A percentile compares a stretch with the other conserved stretches of the same genome.
Evolutionary conservation across 1,140 invertebrate genomes (phyloP).

Genomic region (Drosophila mauritiana): DNA sequence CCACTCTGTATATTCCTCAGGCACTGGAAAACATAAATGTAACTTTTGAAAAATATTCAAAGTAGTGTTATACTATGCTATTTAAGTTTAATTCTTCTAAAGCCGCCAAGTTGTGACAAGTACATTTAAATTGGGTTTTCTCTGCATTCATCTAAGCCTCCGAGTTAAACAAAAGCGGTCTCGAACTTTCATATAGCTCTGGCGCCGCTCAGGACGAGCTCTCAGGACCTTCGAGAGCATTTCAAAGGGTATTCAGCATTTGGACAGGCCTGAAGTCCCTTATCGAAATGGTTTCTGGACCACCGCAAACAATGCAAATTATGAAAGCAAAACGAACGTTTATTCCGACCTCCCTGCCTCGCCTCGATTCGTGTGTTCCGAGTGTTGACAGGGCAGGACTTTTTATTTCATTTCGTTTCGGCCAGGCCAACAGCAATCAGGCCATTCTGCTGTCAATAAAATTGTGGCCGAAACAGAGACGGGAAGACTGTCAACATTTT

Average conservation of each 20-base stretch:
- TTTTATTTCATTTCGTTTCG: slow-evolving; percentile 30
- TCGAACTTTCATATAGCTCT: slow-evolving; percentile 34
- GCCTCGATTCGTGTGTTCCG: slow-evolving; percentile 28
- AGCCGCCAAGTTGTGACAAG: too few species aligned
- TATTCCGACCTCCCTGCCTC: slow-evolving; percentile 23
- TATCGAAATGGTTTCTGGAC: slow-evolving; percentile 59
- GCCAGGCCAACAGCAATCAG: slow-evolving; percentile 69
- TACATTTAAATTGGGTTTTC: too few species aligned
- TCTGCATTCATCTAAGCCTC: slow-evolving; percentile 1
- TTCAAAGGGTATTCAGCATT: slow-evolving; percentile 38
- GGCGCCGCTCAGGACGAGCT: neutral
- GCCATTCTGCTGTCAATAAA: slow-evolving; percentile 79
- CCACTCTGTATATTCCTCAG: slow-evolving; percentile 4
- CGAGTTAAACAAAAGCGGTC: slow-evolving; percentile 17
- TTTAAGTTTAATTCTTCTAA: too few species aligned
- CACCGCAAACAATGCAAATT: slow-evolving; percentile 78
- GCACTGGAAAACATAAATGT: slow-evolving; percentile 1
- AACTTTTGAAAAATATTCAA: neutral
- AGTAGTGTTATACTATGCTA: too few species aligned
- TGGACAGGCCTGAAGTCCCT: slow-evolving; percentile 35
- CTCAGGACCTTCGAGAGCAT: slow-evolving; percentile 11
- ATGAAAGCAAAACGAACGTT: slow-evolving; percentile 70
- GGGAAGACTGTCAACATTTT: slow-evolving; percentile 68
- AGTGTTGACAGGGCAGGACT: slow-evolving; percentile 56
- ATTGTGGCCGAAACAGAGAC: slow-evolving; percentile 27